Evolutionary conservation across 1,140 invertebrate genomes (phyloP).

Genomic region (Papilio aristodemus): DNA sequence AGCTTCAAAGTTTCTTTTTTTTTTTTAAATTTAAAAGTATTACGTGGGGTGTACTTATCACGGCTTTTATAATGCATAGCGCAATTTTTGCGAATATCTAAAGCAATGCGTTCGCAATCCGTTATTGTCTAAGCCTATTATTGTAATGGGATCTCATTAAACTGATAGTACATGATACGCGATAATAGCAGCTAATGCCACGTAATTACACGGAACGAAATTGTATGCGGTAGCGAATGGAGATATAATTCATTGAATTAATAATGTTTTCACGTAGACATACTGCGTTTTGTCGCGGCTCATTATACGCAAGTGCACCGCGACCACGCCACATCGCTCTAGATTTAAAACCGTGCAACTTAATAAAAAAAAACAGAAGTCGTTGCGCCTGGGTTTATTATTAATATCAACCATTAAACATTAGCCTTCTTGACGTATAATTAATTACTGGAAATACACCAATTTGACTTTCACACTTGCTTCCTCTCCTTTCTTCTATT

Average conservation of each 20-base stretch:
- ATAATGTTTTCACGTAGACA: constrained; percentile 48
- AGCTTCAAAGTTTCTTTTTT: too few relatives aligned
- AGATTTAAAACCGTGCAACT: neutral
- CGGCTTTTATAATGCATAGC: constrained; percentile 18
- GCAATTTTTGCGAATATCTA: constrained; percentile 48
- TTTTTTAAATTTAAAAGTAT: neutral
- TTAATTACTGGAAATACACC: neutral
- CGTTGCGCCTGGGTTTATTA: constrained; percentile 4
- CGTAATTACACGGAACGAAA: constrained; percentile 59
- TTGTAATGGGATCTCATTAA: constrained; percentile 59
- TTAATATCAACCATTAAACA: constrained; percentile 14
- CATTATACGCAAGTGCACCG: constrained; percentile 14
- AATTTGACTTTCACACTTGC: too few relatives aligned
- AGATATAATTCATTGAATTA: constrained; percentile 64
- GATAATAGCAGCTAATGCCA: constrained; percentile 59
- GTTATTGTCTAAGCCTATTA: constrained; percentile 58
- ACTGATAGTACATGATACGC: constrained; percentile 52
- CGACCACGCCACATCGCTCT: neutral
- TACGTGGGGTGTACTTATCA: neutral
- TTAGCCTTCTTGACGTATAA: constrained; percentile 1
- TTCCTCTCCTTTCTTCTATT: too few relatives aligned
- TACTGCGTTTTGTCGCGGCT: constrained; percentile 42
- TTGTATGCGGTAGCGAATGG: constrained; percentile 52
- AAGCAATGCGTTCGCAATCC: constrained; percentile 41
- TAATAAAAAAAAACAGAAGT: neutral